Evolutionary conservation across 2,888 invertebrate genomes (phyloP), one percentile per base, ranked within the genome.

Genomic region (Andrena minutula): DNA sequence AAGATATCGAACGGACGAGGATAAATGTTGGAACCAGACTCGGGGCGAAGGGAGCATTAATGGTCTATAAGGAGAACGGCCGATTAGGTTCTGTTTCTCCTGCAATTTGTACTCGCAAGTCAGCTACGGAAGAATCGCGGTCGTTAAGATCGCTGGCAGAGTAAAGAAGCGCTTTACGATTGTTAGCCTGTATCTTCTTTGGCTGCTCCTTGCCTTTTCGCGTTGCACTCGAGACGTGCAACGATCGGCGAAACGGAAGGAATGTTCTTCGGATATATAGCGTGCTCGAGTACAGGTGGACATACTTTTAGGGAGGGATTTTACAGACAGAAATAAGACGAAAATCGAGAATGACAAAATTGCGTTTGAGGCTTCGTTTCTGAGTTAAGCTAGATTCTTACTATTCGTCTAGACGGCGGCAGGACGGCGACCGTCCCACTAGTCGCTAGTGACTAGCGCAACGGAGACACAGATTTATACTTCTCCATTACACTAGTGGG

Each of bases 81-180:
- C 23, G 73, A 63, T 65, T 68, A 58, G 68, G 51, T 83, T 70
- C 75, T 63, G 76, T 65, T 83, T 69, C 65, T 58, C 53, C 16
- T 35, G 74, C 71, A 77, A 83, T 83, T 80, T 83, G 64, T 66
- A 49, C 61, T 28, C 26, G 56, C 56, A 10, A 23, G 56, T 56
- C 41, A 61, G 66, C 56, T 63, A 49, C n/a, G 47, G 16, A 51
- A 63, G 71, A 74, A 81, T 83, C 81, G 53, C 8, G 73, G 61
- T 69, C 72, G 69, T 72, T 68, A 71, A 63, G 60, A 77, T 81
- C 51, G 63, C 61, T 47, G 35, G 28, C 60, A 1, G 23, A 20
- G 66, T 49, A 61, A 72, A 81, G 70, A 56, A 77, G 58, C 69
- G 72, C 35, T 79, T 79, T 56, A 30, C 78, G 58, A 65, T 47